These are phyloP conservation scores for Drosophila pruinosa DNA, from an alignment of 1,140 invertebrate species.

Conservation along the genomic window DNA sequence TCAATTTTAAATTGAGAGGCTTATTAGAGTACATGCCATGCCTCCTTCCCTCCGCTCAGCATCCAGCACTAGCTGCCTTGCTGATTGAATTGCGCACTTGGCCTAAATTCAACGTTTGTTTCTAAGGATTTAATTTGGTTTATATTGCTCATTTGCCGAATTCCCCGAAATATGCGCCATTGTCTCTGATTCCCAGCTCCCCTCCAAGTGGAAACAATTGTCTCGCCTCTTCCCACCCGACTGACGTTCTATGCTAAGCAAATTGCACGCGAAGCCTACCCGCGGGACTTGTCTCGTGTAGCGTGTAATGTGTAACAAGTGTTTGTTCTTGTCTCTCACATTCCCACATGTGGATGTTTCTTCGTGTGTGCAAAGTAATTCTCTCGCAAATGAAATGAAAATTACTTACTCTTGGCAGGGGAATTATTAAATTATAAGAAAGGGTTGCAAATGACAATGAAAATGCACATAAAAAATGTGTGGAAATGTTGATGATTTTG, in stretches of 20 bases:
- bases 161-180: background rate
- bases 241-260: background rate
- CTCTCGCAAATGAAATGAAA: conserved; percentile 63
- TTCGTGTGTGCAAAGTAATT: conserved; percentile 29
- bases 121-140: conserved; percentile 44
- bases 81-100: conserved; percentile 44
- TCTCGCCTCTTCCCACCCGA: background rate
- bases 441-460: conserved; percentile 6
- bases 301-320: conserved; percentile 73
- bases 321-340: conserved; percentile 38
- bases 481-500: conserved; percentile 4
- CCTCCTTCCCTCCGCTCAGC: background rate
- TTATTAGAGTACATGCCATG: conserved; percentile 33
- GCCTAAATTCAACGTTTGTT: conserved; percentile 32
- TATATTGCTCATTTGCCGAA: conserved; percentile 23
- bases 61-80: background rate
- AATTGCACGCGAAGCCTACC: conserved; percentile 61
- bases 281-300: conserved; percentile 45
- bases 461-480: conserved; percentile 2
- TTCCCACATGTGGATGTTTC: background rate
- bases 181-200: conserved; percentile 1
- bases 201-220: conserved; percentile 7
- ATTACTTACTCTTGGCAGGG: conserved; percentile 45
- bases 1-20: conserved; percentile 49
- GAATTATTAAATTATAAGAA: conserved; percentile 13